A percentile compares a stretch with the other conserved stretches of the same genome.
Evolutionary conservation across 2,888 invertebrate species (phyloP).

Genomic region (Endotricha flammealis): DNA sequence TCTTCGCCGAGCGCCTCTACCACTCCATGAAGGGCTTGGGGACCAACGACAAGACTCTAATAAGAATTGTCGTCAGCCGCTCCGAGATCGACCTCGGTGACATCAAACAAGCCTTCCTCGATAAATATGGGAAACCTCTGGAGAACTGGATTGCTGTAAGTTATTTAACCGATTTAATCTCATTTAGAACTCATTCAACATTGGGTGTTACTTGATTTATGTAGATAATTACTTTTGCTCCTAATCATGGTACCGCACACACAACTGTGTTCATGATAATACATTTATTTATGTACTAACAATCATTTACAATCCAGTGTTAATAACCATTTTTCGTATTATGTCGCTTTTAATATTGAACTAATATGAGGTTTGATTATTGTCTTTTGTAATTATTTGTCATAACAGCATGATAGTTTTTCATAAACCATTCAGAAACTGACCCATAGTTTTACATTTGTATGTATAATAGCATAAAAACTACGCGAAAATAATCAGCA

Average conservation of each 20-base stretch:
- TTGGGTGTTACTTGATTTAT: constrained; percentile 2
- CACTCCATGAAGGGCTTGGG: constrained; percentile 94
- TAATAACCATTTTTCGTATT: constrained; percentile 2
- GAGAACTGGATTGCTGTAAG: constrained; percentile 92
- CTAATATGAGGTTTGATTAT: too few species aligned
- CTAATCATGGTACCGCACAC: constrained; percentile 7
- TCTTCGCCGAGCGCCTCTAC: constrained; percentile 94
- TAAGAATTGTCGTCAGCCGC: constrained; percentile 93
- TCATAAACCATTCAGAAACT: constrained; percentile 33
- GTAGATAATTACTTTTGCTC: too few species aligned
- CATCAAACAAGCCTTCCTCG: constrained; percentile 93
- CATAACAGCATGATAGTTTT: constrained; percentile 12
- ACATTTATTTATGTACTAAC: constrained; percentile 13
- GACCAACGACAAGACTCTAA: constrained; percentile 94
- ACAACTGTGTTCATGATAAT: constrained; percentile 5
- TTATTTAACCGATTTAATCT: constrained; percentile 28
- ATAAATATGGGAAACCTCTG: constrained; percentile 88
- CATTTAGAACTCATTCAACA: not conserved
- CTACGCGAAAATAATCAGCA: constrained; percentile 23
- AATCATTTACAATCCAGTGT: constrained; percentile 1
- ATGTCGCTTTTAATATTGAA: constrained; percentile 19
- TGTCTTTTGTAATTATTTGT: too few species aligned
- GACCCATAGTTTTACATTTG: constrained; percentile 47
- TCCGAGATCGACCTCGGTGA: constrained; percentile 95
- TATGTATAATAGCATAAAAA: too few species aligned